Base-by-base conservation (phyloP, 2,797 vertebrate genomes). In the Platyrinchus mystaceus region DNA sequence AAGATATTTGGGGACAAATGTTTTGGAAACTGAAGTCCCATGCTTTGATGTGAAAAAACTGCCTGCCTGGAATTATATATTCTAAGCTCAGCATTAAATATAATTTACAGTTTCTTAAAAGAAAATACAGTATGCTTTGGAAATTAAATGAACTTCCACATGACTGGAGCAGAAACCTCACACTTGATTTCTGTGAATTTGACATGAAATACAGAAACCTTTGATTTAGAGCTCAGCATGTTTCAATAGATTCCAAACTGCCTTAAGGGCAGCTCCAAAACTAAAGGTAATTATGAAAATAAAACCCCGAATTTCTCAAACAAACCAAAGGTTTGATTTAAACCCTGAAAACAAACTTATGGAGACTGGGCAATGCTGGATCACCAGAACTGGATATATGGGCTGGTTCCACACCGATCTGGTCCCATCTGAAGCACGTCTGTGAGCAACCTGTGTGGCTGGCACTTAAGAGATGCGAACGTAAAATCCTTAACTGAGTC, bases 1-100 rank as follows among this genome's bases (percentile, higher is more conserved):
- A 85, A 75, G 9, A 43, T 77, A 93, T 73, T 79, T 73, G 56
- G 41, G 46, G 55, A 76, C 55, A 66, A 53, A 71, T n/a, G 47
- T 55, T 75, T 95, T 66, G 89, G 87, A 95, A 95, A 68, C 52
- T 36, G 13, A 86, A 78, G 46, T 90, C 63, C 78, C 56, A 50
- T 36, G 70, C 12, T 69, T 90, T 46, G 24, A 79, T 32, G 12
- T 28, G 27, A 82, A 87, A 92, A 93, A 52, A 2, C 4, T 84
- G 7, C 24, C 28, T 44, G 66, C 3, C 53, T 64, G 46, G 75
- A 89, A 62, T 11, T 1, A 46, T 28, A 8, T 26, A 43, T 87
- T 77, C 34, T 60, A 55, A 89, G 49, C n/a, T 79, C 71, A 83
- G 26, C 46, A 50, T 70, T 83, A 80, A 81, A 60, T 24, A 85